Evolutionary conservation across 2,888 invertebrate genomes (phyloP), one percentile per base, ranked within the genome.

Genomic region (Notodonta dromedarius): DNA sequence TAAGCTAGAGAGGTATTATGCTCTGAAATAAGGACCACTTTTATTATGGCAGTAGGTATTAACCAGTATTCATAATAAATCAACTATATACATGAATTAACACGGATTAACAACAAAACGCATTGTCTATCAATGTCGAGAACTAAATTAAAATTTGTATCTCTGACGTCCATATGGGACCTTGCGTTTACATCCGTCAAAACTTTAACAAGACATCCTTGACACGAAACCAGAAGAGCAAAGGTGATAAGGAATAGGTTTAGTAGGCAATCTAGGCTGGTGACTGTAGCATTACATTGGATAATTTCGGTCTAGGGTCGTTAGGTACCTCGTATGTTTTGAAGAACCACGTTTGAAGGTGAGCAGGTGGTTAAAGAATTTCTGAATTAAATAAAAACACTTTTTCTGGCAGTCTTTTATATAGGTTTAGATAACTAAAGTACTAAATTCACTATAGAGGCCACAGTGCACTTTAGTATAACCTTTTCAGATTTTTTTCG

Each of bases 151-250:
- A 44, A 56, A 55, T 16, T 5, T 44, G 44, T 44, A 24, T 44
- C 12, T 58, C 56, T 60, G 57, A 62, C 57, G 51, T 55, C 56
- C 63, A 44, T 53, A 12, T 46, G 54, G 55, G 48, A 60, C 61
- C 61, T 65, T 60, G 57, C 16, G 24, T 16, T 50, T 35, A 42
- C 51, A 57, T 59, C 59, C 57, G 57, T 61, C 53, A 51, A 46
- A 42, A 32, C n/a, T 40, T 39, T 16, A 52, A 14, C 56, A 13
- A 44, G 55, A 50, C 12, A 62, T 59, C 65, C 65, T 65, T 65
- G 65, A 65, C 64, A 52, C 59, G 3, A 39, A 56, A 56, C 42
- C 40, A 24, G 16, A 56, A 44, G 56, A 44, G 14, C 56, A 56
- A 56, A 56, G 56, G 42, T 44, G 24, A 16, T 13, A 7, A 13